These are phyloP conservation scores for Caracal caracal DNA, from an alignment of 2,113 vertebrate species.

Conservation along the genomic window DNA sequence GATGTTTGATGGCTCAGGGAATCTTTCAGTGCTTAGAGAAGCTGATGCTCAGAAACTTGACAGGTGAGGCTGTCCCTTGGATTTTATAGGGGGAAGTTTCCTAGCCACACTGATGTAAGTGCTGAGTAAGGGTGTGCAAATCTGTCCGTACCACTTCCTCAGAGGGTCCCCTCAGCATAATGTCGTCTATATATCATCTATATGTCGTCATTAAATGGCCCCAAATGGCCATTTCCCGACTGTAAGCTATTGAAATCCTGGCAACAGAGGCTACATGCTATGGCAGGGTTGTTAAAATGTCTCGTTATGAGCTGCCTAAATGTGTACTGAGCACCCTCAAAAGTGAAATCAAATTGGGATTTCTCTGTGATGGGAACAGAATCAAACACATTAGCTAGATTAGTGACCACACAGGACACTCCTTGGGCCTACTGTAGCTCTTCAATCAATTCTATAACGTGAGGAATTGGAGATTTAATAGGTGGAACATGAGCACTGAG, in stretches of 20 bases:
- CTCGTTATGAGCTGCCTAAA: not conserved
- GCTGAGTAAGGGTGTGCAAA: not conserved
- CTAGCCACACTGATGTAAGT: not conserved
- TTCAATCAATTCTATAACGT: not conserved
- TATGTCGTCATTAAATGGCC: not conserved
- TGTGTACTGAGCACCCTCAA: not conserved
- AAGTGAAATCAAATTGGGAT: not conserved
- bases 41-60: not conserved
- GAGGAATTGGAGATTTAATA: not conserved
- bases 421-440: not conserved
- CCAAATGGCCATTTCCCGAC: not conserved
- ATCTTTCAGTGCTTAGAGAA: not conserved
- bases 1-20: not conserved
- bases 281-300: not conserved
- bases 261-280: not conserved
- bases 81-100: not conserved
- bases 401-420: not conserved
- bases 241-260: not conserved
- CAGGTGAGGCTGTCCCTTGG: not conserved
- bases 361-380: not conserved
- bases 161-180: not conserved
- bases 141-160: not conserved
- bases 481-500: not conserved
- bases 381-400: not conserved
- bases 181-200: not conserved